Base-by-base conservation (phyloP, 2,888 invertebrate species). In the Sisyra terminalis region DNA sequence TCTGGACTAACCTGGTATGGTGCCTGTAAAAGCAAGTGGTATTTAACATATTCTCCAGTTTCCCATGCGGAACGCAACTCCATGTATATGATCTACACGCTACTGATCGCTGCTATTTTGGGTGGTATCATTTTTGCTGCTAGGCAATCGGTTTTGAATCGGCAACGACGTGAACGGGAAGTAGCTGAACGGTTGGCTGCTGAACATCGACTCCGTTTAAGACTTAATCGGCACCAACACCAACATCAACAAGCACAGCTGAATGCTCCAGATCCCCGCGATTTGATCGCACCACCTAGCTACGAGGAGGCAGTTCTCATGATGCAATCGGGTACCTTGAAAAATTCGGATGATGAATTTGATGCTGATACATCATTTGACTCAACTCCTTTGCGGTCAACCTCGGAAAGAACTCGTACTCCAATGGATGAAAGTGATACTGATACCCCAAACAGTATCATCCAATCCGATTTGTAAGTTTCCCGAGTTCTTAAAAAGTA, bases 241-340 rank as follows among this genome's bases (percentile, higher is more conserved):
- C 57, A 64, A 36, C 57, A 56, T 1, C 62, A 61, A 40, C 54
- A 60, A 41, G 48, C 54, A 11, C 60, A 69, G 10, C 64, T 67
- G 41, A 78, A 73, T 53, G 73, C 78, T 15, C 73, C 78, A 5
- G 78, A 79, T 57, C 75, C 75, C 1, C 67, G 79, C 50, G 82
- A 82, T 59, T 56, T 73, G 40, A 66, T 78, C 24, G 70, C 74
- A 45, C 77, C 83, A 30, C 85, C 85, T 1, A 76, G 78, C 3
- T 85, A 85, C 52, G 78, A 75, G 51, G 84, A 83, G 62, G 85
- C 84, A 29, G 65, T 85, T 44, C 67, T 75, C 14, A 76, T 85
- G 75, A 15, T 35, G n/a, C 35, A 13, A 9, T 13, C 35, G 9
- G 13, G 35, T 35, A 13, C 6, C 5, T 24, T 7, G 7, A 24